These are phyloP conservation scores for Aegithalos caudatus DNA, from an alignment of 2,113 vertebrate genomes.

Conservation along the genomic window DNA sequence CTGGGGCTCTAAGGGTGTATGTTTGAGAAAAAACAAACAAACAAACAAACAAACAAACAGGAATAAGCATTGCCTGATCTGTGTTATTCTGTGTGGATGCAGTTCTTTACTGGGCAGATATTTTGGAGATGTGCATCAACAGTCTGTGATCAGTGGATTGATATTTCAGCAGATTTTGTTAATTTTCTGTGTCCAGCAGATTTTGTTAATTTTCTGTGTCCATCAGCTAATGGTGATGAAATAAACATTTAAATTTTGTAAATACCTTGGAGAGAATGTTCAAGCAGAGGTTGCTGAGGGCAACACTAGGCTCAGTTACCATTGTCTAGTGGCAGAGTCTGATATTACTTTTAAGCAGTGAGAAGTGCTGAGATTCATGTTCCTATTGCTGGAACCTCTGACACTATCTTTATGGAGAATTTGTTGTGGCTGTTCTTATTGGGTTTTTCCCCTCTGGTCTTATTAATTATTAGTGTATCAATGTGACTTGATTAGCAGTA, in stretches of 20 bases:
- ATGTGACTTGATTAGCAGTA: neutral
- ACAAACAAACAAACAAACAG: neutral
- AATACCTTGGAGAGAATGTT: neutral
- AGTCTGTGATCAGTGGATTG: neutral
- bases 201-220: neutral
- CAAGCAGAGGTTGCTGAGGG: neutral
- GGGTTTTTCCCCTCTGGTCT: neutral
- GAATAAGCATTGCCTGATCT: neutral
- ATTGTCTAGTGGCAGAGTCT: neutral
- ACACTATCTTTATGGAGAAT: neutral
- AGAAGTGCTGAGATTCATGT: neutral
- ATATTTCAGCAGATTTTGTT: neutral
- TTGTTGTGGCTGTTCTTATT: neutral
- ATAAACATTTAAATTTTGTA: neutral
- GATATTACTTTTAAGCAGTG: neutral
- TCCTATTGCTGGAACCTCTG: neutral
- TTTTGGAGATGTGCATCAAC: neutral
- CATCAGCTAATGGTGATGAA: neutral
- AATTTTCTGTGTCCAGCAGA: neutral
- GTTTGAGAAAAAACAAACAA: too few relatives aligned
- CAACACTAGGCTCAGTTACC: neutral
- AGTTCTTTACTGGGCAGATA: neutral
- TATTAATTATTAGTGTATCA: neutral
- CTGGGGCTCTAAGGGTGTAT: neutral
- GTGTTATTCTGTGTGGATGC: neutral